Evolutionary conservation across 2,113 vertebrate genomes (phyloP).

Genomic region (Lagopus leucura): DNA sequence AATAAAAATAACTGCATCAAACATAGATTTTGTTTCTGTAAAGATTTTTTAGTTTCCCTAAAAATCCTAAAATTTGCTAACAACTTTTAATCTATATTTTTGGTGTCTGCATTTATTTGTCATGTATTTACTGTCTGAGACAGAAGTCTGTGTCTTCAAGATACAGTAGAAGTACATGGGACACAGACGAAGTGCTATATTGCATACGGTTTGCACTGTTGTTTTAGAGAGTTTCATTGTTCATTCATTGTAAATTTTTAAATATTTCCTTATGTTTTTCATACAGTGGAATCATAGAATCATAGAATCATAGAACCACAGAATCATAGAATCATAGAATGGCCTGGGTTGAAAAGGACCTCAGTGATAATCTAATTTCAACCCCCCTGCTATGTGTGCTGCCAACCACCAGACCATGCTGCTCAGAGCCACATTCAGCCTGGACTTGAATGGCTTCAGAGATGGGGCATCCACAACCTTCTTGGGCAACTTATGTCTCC

Average conservation of each 20-base stretch:
- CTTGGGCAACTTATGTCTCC: too few species aligned
- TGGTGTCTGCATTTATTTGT: not conserved
- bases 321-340: too few species aligned
- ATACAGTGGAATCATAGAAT: not conserved
- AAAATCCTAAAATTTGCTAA: accelerated
- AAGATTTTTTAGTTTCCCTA: not conserved
- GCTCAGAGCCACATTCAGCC: too few species aligned
- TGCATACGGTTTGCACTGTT: not conserved
- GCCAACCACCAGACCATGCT: too few species aligned
- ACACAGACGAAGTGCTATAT: not conserved
- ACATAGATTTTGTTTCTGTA: not conserved
- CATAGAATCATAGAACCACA: too few species aligned
- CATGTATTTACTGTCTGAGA: not conserved
- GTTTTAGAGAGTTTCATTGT: not conserved
- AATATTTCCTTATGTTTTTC: not conserved
- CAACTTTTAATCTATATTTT: not conserved
- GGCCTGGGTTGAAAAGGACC: too few species aligned
- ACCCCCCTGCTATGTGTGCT: too few species aligned
- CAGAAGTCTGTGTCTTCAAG: not conserved
- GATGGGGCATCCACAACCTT: too few species aligned
- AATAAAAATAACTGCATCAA: not conserved
- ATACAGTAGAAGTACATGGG: not conserved
- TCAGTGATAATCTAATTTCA: too few species aligned
- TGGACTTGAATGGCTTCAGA: too few species aligned
- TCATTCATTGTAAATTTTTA: not conserved